Evolutionary conservation across 2,888 invertebrate genomes (phyloP).

Genomic region (Teleiodes luculella): DNA sequence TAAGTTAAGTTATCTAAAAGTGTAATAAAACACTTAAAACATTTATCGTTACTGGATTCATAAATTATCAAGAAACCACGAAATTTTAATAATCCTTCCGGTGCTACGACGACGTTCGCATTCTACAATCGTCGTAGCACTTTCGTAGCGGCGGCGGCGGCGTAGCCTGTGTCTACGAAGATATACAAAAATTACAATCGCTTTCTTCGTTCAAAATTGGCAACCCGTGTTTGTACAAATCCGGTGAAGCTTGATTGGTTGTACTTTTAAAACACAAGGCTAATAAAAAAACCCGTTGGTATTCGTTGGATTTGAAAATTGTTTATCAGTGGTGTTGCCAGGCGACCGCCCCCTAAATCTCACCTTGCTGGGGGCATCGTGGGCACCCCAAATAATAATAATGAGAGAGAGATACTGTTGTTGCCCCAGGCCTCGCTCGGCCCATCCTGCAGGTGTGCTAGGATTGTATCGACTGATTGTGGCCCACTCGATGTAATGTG

Average conservation of each 20-base stretch:
- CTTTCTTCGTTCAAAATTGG: too few species aligned
- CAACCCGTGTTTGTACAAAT: too few species aligned
- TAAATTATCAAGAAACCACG: background rate
- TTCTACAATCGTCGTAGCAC: background rate
- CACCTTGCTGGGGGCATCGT: conserved; percentile 25
- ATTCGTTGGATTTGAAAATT: conserved; percentile 45
- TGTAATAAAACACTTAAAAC: too few species aligned
- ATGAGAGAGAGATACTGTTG: background rate
- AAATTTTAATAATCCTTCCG: background rate
- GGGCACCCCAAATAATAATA: conserved; percentile 6
- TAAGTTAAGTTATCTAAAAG: too few species aligned
- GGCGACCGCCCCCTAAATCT: conserved; percentile 34
- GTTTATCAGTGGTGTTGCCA: conserved; percentile 60
- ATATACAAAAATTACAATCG: too few species aligned
- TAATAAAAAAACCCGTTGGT: conserved; percentile 20
- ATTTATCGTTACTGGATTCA: too few species aligned
- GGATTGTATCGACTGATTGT: conserved; percentile 75
- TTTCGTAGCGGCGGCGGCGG: background rate
- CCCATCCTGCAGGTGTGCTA: conserved; percentile 62
- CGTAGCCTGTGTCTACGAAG: background rate
- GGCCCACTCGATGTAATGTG: conserved; percentile 32
- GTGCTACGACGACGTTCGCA: background rate
- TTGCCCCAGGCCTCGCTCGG: conserved; percentile 19
- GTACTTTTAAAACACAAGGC: too few species aligned
- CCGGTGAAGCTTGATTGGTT: too few species aligned